phyloP scores from a whole-genome alignment of 92 coral and sea anemone genomes.

The Phenganax marumi region DNA sequence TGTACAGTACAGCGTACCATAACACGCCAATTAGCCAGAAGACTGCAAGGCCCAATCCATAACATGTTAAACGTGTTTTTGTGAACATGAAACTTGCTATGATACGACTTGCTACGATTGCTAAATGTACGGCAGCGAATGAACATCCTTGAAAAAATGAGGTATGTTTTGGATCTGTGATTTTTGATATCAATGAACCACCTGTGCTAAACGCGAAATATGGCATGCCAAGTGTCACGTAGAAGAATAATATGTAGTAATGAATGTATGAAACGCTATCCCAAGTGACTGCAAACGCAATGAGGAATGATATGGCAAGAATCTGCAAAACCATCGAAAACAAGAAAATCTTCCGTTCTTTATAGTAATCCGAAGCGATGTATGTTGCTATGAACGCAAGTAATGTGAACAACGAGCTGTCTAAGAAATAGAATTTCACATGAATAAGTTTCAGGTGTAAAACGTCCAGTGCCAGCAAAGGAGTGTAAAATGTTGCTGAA shows the following conservation, averaged over 20 bases:
- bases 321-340: conserved; percentile 2
- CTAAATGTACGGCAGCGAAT: not conserved
- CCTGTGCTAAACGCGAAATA: not conserved
- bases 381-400: not conserved
- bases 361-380: not conserved
- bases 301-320: not conserved
- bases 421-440: conserved; percentile 12
- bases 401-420: conserved; percentile 10
- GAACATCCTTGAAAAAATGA: not conserved
- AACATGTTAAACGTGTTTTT: not conserved
- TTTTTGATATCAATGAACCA: not conserved
- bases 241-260: not conserved
- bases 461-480: conserved; percentile 11
- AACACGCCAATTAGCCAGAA: not conserved
- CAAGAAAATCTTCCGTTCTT: not conserved
- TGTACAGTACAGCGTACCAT: not conserved
- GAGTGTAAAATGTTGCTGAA: conserved; percentile 25
- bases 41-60: not conserved
- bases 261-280: not conserved
- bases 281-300: not conserved
- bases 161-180: not conserved
- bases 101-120: not conserved
- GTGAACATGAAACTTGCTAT: not conserved
- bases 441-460: conserved; percentile 18
- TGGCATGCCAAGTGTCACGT: not conserved